phyloP scores from a whole-genome alignment of 2,797 vertebrate species.

The Siniperca scherzeri region DNA sequence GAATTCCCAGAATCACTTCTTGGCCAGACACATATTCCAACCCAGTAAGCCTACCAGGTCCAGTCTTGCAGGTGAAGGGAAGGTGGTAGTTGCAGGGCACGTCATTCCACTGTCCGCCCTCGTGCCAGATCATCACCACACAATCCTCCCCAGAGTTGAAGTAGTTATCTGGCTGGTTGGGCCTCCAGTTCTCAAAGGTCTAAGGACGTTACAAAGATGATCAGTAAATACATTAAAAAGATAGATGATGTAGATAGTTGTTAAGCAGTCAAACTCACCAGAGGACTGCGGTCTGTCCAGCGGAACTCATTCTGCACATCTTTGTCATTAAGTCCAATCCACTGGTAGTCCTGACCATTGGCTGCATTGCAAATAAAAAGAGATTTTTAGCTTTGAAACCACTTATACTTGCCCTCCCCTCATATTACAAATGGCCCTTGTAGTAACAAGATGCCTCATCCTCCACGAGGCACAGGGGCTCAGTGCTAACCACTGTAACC shows the following conservation, averaged over 20 bases:
- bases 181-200: conserved; percentile 95
- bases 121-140: conserved; percentile 96
- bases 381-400: background rate
- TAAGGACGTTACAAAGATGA: conserved; percentile 57
- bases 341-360: conserved; percentile 91
- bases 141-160: conserved; percentile 93
- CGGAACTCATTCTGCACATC: conserved; percentile 92
- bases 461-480: background rate
- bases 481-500: background rate
- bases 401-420: background rate
- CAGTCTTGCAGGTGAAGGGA: conserved; percentile 96
- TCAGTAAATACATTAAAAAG: background rate
- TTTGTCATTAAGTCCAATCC: conserved; percentile 96
- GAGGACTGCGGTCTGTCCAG: conserved; percentile 92
- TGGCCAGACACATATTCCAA: background rate
- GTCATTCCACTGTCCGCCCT: conserved; percentile 94
- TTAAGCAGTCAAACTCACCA: conserved; percentile 86
- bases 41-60: conserved; percentile 85
- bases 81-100: conserved; percentile 97
- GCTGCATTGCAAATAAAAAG: conserved; percentile 59
- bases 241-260: background rate
- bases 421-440: background rate
- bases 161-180: conserved; percentile 96
- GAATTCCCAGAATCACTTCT: background rate
- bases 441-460: background rate